Evolutionary conservation across 2,888 invertebrate genomes (phyloP), one percentile per base, ranked within the genome.

Genomic region (Bellardia pandia): DNA sequence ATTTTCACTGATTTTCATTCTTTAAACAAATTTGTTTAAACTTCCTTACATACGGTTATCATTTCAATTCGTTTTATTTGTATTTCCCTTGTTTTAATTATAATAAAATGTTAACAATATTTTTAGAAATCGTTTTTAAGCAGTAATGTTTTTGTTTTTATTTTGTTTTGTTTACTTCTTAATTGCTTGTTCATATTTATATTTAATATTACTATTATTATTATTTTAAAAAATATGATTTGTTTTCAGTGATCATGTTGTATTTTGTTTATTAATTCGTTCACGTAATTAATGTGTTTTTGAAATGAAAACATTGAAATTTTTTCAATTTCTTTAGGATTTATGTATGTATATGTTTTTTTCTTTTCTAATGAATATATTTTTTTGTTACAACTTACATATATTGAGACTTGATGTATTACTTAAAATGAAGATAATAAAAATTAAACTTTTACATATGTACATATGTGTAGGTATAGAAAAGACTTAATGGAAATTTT

Each of bases 31-130:
- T n/a, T n/a, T n/a, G 45, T 60, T 40, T 23, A 74, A 16, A 23
- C 42, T 74, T 75, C 33, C 6, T 13, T 62, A 8, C 53, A 11
- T 45, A 11, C 11, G 4, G 11, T 13, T 14, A 51, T 37, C 23
- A 0, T 74, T 78, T 56, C 7, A 75, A 69, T 69, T 23, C 13
- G 14, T 58, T 74, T 68, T 77, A n/a, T 45, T 4, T 48, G 13
- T 37, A 60, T 45, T 56, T 64, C 74, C 3, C 14, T 14, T 79
- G 42, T 60, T 66, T 86, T 77, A 68, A 80, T 72, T 72, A 77
- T 76, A 80, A 74, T 87, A 87, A 37, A 84, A 87, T 87, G 86
- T 87, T 87, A 87, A 87, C 86, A 84, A 77, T 87, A 74, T 40
- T 84, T 87, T 76, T 84, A 85, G 84, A 85, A 85, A 75, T 85